These are phyloP conservation scores for Ceryle rudis DNA, from an alignment of 2,797 vertebrate species.

Conservation along the genomic window DNA sequence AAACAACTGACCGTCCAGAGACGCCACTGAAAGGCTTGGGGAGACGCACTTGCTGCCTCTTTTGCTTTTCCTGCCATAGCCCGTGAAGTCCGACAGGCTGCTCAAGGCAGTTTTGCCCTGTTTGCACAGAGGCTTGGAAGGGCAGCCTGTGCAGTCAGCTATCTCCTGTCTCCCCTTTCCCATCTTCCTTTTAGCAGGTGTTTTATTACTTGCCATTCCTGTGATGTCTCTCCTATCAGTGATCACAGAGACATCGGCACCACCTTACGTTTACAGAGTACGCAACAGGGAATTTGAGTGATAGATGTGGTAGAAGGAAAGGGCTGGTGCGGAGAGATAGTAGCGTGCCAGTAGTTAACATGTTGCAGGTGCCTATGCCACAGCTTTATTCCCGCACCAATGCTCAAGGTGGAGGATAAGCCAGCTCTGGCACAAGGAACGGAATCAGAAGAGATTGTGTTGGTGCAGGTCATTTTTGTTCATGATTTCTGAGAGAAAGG, in stretches of 20 bases:
- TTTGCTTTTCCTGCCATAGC: not conserved
- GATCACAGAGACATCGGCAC: not conserved
- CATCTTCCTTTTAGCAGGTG: not conserved
- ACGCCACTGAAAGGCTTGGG: not conserved
- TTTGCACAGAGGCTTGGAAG: not conserved
- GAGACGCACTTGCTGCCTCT: not conserved
- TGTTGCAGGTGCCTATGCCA: accelerated
- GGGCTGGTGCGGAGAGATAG: not conserved
- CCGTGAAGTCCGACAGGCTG: not conserved
- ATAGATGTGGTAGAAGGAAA: not conserved
- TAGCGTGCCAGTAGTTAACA: not conserved
- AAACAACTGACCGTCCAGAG: not conserved
- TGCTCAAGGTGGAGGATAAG: not conserved
- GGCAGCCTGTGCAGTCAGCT: not conserved
- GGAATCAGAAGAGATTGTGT: not conserved
- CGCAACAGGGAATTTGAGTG: not conserved
- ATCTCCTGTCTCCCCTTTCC: not conserved
- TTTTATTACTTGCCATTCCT: not conserved
- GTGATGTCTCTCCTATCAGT: not conserved
- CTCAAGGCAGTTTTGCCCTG: not conserved
- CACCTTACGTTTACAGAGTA: not conserved
- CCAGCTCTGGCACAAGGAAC: not conserved
- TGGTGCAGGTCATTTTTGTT: not conserved
- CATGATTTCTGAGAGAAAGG: not conserved
- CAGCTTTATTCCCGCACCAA: not conserved